Evolutionary conservation across 1,140 invertebrate genomes (phyloP).

Genomic region (Drosophila teissieri): DNA sequence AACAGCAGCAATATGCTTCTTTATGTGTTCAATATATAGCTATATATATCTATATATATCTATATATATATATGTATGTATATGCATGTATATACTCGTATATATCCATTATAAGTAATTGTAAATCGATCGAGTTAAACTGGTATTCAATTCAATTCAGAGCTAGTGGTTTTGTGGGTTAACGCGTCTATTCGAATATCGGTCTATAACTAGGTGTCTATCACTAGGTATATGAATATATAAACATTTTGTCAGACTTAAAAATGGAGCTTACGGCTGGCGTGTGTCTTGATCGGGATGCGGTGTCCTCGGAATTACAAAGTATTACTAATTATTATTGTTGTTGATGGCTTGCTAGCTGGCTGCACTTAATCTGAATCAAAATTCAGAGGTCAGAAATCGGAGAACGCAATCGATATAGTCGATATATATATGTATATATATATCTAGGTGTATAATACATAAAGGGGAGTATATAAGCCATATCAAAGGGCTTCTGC

Average conservation of each 20-base stretch:
- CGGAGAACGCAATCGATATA: slow-evolving; percentile 36
- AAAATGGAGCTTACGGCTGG: slow-evolving; percentile 67
- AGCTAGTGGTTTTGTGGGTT: slow-evolving; percentile 35
- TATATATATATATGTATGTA: slow-evolving; percentile 11
- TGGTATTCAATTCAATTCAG: slow-evolving; percentile 49
- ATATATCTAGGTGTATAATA: slow-evolving; percentile 14
- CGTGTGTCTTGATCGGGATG: slow-evolving; percentile 49
- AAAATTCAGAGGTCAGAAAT: not conserved
- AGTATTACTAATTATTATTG: slow-evolving; percentile 30
- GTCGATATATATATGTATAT: not conserved
- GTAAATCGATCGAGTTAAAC: slow-evolving; percentile 49
- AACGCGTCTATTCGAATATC: slow-evolving; percentile 41
- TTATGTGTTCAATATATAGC: slow-evolving; percentile 9
- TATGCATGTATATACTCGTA: slow-evolving; percentile 18
- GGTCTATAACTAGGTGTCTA: slow-evolving; percentile 44
- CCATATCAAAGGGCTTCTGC: not conserved
- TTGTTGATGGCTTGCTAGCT: slow-evolving; percentile 51
- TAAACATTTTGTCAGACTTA: slow-evolving; percentile 76
- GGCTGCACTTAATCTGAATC: slow-evolving; percentile 50
- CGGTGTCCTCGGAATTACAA: slow-evolving; percentile 40
- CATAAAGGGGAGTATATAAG: slow-evolving; percentile 27
- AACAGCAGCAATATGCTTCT: slow-evolving; percentile 38
- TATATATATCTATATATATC: slow-evolving; percentile 11
- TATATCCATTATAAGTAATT: slow-evolving; percentile 37
- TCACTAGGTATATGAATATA: slow-evolving; percentile 47